Conservation (phyloP, 2,113 vertebrate genomes). For the Coptodon rendalli region DNA sequence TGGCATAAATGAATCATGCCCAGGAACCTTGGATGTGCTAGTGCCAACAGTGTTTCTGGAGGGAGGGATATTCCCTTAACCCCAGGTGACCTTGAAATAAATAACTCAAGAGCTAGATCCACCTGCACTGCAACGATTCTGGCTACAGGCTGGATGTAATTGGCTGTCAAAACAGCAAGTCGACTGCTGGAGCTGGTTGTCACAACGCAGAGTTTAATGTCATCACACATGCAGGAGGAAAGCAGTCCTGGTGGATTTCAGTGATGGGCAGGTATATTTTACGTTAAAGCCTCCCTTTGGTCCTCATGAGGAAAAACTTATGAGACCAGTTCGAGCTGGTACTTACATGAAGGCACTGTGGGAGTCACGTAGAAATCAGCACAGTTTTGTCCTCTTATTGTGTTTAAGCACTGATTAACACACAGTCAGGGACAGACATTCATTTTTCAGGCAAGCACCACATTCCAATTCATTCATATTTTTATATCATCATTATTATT, state of each 20-base stretch:
- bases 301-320: background rate
- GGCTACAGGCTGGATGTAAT: constrained; percentile 16
- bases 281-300: background rate
- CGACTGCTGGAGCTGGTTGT: background rate
- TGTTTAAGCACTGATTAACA: background rate
- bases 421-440: background rate
- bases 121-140: background rate
- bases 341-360: background rate
- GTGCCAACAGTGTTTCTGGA: constrained; percentile 21
- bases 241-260: background rate
- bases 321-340: background rate
- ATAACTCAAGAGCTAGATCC: constrained; percentile 11
- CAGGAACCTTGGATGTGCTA: constrained; percentile 6
- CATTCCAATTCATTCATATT: background rate
- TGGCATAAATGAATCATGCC: constrained; percentile 56
- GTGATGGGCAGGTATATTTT: background rate
- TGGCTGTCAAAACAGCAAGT: constrained; percentile 25
- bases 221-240: background rate
- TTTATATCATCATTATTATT: background rate
- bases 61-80: constrained; percentile 47
- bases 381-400: background rate
- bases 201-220: background rate
- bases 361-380: background rate
- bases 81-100: constrained; percentile 36
- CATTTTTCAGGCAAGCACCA: background rate